A percentile compares a stretch with the other conserved stretches of the same genome.
Conservation (phyloP, 2,888 invertebrate genomes). For the Plemyria rubiginata region DNA sequence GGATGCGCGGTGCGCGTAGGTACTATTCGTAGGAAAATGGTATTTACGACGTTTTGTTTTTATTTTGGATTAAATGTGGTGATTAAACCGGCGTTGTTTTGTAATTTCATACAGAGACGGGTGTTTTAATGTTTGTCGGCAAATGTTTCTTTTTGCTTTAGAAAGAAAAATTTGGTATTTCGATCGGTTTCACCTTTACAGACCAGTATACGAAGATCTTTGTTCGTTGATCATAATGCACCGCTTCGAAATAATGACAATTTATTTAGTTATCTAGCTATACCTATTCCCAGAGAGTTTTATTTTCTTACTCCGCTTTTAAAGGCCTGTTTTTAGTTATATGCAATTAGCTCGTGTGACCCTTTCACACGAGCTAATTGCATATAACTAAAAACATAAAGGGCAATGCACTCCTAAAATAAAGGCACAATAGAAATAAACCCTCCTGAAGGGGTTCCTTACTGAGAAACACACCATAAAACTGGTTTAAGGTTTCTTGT, state of each 20-base stretch:
- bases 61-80: slow-evolving; percentile 37
- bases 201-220: slow-evolving; percentile 16
- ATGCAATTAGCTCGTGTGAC: no score
- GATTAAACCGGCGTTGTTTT: slow-evolving; percentile 39
- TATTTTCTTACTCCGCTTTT: neutral
- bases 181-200: slow-evolving; percentile 30
- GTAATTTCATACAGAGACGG: slow-evolving; percentile 37
- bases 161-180: slow-evolving; percentile 18
- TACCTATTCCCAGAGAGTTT: neutral
- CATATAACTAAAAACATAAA: slow-evolving; percentile 9
- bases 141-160: slow-evolving; percentile 27
- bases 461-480: slow-evolving; percentile 29
- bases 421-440: slow-evolving; percentile 32
- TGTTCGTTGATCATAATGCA: neutral
- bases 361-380: slow-evolving; percentile 6
- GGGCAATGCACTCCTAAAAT: slow-evolving; percentile 38
- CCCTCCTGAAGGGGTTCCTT: slow-evolving; percentile 31
- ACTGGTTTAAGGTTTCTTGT: slow-evolving; percentile 33
- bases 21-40: slow-evolving; percentile 27
- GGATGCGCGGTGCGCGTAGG: slow-evolving; percentile 6
- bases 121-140: slow-evolving; percentile 41
- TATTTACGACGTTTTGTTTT: slow-evolving; percentile 34
- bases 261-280: neutral
- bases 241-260: neutral
- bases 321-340: no score